Percentiles rank a stretch among this genome's conserved stretches.
These are phyloP conservation scores for Hartigia nigra DNA, from an alignment of 2,888 invertebrate species.

Conservation along the genomic window DNA sequence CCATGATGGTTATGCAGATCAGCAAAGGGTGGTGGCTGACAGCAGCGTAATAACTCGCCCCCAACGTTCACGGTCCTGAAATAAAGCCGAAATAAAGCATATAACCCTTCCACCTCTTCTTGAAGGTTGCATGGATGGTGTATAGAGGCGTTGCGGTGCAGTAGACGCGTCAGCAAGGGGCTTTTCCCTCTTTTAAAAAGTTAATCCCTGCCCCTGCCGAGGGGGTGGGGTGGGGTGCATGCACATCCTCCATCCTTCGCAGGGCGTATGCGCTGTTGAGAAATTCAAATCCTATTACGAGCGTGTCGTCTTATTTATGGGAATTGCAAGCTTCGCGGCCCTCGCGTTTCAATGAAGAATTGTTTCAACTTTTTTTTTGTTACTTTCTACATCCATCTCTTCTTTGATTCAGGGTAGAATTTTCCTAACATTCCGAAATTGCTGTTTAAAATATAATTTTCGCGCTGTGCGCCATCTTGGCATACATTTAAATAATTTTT, in stretches of 20 bases:
- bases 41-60: slow-evolving; percentile 47
- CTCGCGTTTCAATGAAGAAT: neutral
- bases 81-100: slow-evolving; percentile 49
- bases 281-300: slow-evolving; percentile 4
- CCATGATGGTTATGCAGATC: slow-evolving; percentile 58
- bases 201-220: neutral
- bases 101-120: slow-evolving; percentile 41
- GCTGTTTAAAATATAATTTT: neutral
- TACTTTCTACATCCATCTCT: neutral
- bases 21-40: slow-evolving; percentile 50
- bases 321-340: neutral
- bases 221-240: neutral
- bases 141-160: neutral
- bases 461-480: neutral
- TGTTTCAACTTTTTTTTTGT: neutral
- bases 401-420: neutral
- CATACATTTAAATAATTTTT: neutral
- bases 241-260: slow-evolving; percentile 20
- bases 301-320: slow-evolving; percentile 7
- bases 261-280: slow-evolving; percentile 11
- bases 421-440: neutral
- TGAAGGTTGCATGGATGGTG: slow-evolving; percentile 10
- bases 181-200: neutral
- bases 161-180: neutral
- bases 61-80: slow-evolving; percentile 32